These are phyloP conservation scores for Petrolisthes manimaculis DNA, from an alignment of 2,888 invertebrate species.

Conservation along the genomic window DNA sequence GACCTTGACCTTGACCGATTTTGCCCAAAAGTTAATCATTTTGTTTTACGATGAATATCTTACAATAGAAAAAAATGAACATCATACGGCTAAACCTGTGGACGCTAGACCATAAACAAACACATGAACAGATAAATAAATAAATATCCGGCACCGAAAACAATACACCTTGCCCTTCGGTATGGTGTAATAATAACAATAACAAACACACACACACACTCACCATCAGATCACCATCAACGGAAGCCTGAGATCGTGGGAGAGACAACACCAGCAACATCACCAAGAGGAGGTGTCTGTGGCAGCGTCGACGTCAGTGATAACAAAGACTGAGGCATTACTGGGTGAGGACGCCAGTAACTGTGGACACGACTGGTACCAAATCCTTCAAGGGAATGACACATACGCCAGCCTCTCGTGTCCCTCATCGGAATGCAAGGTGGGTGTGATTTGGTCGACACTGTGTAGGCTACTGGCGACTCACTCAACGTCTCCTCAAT, in stretches of 20 bases:
- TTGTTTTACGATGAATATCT: too few species aligned
- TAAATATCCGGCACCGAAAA: too few species aligned
- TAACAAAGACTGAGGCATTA: background rate
- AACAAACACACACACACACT: too few species aligned
- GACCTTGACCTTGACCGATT: too few species aligned
- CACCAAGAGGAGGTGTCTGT: background rate
- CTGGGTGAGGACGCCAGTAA: background rate
- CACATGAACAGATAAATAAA: too few species aligned
- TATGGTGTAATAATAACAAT: too few species aligned
- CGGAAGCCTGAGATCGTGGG: background rate
- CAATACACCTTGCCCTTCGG: too few species aligned
- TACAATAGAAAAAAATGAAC: too few species aligned
- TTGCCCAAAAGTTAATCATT: too few species aligned
- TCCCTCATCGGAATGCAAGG: constrained; percentile 9
- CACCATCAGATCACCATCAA: constrained; percentile 21
- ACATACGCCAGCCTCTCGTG: constrained; percentile 27
- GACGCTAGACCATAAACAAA: too few species aligned
- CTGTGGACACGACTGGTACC: constrained; percentile 3
- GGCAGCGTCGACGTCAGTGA: background rate
- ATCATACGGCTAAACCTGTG: too few species aligned
- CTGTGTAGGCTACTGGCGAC: constrained; percentile 20
- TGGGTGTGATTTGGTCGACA: too few species aligned
- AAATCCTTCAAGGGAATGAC: background rate
- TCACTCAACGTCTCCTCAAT: background rate
- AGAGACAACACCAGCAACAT: background rate